These are phyloP conservation scores for Alcis repandata DNA, from an alignment of 2,888 invertebrate species.

Conservation along the genomic window DNA sequence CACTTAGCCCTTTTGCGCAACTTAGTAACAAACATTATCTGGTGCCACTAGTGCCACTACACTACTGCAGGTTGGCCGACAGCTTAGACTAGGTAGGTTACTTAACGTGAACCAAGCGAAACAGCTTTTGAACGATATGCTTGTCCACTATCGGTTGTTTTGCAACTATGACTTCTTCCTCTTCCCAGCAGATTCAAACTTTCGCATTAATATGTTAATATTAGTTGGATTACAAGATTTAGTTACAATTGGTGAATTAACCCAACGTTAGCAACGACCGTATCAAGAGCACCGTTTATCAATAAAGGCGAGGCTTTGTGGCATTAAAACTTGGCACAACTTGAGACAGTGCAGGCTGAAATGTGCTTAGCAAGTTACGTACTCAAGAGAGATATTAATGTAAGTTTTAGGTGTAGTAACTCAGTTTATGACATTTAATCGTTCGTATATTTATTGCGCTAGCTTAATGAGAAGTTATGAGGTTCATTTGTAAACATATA, in stretches of 20 bases:
- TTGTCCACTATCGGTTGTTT: too few relatives aligned
- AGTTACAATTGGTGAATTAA: constrained; percentile 24
- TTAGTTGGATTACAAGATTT: constrained; percentile 1
- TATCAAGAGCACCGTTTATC: constrained; percentile 46
- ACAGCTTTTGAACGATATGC: too few relatives aligned
- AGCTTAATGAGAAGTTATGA: constrained; percentile 20
- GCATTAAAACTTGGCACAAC: constrained; percentile 50
- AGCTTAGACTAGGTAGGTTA: too few relatives aligned
- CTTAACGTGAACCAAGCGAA: too few relatives aligned
- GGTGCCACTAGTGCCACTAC: too few relatives aligned
- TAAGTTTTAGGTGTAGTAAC: constrained; percentile 46
- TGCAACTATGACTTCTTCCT: too few relatives aligned
- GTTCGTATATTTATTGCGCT: constrained; percentile 43
- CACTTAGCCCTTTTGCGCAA: too few relatives aligned
- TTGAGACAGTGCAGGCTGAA: constrained; percentile 50
- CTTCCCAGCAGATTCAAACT: too few relatives aligned
- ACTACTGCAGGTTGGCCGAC: too few relatives aligned
- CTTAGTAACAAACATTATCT: too few relatives aligned
- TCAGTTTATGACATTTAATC: constrained; percentile 44
- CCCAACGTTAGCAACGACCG: constrained; percentile 41
- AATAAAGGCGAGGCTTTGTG: constrained; percentile 50
- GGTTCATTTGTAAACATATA: constrained; percentile 3
- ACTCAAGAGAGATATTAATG: constrained; percentile 49
- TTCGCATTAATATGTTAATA: too few relatives aligned
- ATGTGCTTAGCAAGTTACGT: constrained; percentile 49